Conservation (phyloP, 2,888 invertebrate genomes). For the Drosophila diplacantha region DNA sequence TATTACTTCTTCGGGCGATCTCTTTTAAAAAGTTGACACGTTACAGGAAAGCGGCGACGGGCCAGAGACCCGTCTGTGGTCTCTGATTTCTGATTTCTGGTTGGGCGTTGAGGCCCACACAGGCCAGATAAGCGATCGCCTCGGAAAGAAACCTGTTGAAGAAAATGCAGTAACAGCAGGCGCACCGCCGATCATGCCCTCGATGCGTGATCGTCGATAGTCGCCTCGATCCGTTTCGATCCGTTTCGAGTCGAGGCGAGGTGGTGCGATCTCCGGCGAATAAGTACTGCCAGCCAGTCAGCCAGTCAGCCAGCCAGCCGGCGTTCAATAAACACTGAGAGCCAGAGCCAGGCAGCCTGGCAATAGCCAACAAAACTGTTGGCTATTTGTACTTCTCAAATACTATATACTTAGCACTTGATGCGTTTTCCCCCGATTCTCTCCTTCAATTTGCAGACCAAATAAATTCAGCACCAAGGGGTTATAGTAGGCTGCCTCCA, state of each 20-base stretch:
- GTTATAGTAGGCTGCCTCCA: not conserved
- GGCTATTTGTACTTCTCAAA: conserved; percentile 39
- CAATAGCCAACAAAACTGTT: conserved; percentile 48
- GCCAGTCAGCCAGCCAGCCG: conserved; percentile 41
- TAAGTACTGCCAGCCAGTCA: conserved; percentile 35
- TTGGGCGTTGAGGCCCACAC: conserved; percentile 37
- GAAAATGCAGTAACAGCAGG: conserved; percentile 58
- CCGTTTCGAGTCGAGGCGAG: conserved; percentile 23
- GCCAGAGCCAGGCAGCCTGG: conserved; percentile 44
- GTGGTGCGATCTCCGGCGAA: conserved; percentile 34
- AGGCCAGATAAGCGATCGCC: conserved; percentile 43
- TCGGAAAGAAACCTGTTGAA: conserved; percentile 62
- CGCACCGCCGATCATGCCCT: conserved; percentile 52
- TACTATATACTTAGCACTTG: conserved; percentile 29
- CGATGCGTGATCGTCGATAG: conserved; percentile 61
- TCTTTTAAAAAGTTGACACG: conserved; percentile 38
- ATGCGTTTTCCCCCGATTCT: conserved; percentile 17
- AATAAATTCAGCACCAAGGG: conserved; percentile 21
- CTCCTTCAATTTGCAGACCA: conserved; percentile 29
- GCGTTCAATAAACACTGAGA: conserved; percentile 50
- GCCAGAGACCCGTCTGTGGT: conserved; percentile 36
- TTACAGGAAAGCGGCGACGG: conserved; percentile 34
- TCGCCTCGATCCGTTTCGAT: conserved; percentile 27
- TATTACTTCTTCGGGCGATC: conserved; percentile 21
- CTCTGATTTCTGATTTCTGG: conserved; percentile 29